Base-by-base conservation (phyloP, 2,113 vertebrate species). In the Barbus barbus region DNA sequence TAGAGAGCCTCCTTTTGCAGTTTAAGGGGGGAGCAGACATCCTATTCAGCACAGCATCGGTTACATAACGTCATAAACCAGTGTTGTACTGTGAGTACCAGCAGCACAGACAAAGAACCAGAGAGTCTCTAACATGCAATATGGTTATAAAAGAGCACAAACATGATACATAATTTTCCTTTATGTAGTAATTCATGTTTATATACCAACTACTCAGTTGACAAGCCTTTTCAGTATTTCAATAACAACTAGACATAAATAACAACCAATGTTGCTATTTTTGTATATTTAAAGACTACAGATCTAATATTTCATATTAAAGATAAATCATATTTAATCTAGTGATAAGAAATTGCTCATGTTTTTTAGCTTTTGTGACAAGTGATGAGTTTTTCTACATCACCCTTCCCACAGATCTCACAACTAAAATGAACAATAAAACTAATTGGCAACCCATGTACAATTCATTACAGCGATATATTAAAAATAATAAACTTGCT, bases 11-110 rank as follows among this genome's bases (percentile, higher is more conserved):
- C 61, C 28, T 65, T 74, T 74, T 76, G 22, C 18, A 69, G 83
- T 53, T 65, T 63, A 73, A 14, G 72, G 24, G 24, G 53, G 28
- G 11, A 33, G 20, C 26, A 24, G 58, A 75, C 58, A 38, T 63
- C 69, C 53, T 41, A 41, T 73, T 53, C 60, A 38, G 26, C 41
- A 48, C 44, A 69, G 65, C 31, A 78, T 56, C 74, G 1, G 1
- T 84, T 78, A 71, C 33, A 78, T 69, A 83, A 83, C 22, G 20
- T 51, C 53, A 83, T 75, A 83, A 78, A 78, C 56, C 76, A 41
- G 56, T 26, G n/a, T 31, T 78, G 36, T 61, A 61, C 48, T 53
- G 22, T 41, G 53, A 24, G 56, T 61, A 41, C 76, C 76, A 78
- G 11, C 33, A 38, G 20, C 28, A 33, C 24, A 48, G 26, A 73